phyloP scores from a whole-genome alignment of 2,797 vertebrate species.

The Amphiprion clarkii region DNA sequence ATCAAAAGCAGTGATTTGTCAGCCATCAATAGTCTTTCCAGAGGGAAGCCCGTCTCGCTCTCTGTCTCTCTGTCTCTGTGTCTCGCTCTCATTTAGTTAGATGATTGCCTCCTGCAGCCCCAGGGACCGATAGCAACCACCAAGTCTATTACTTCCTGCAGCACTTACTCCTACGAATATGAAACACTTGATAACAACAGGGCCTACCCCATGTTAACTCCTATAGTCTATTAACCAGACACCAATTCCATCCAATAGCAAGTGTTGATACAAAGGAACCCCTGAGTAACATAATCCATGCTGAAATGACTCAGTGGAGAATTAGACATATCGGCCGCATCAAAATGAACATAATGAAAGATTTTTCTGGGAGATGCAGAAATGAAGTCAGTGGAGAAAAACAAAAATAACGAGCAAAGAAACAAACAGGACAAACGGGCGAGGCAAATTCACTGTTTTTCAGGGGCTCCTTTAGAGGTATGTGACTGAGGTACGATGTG shows the following conservation, averaged over 20 bases:
- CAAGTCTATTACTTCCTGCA: conserved; percentile 85
- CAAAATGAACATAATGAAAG: conserved; percentile 64
- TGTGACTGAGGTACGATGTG: conserved; percentile 3
- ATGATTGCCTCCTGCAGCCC: conserved; percentile 82
- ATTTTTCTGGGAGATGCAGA: conserved; percentile 36
- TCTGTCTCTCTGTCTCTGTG: conserved; percentile 36
- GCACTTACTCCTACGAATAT: conserved; percentile 84
- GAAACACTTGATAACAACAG: conserved; percentile 83
- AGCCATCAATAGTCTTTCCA: conserved; percentile 75
- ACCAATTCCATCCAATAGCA: conserved; percentile 74
- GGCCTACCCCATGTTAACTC: conserved; percentile 77
- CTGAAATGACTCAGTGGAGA: conserved; percentile 69
- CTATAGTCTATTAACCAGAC: conserved; percentile 80
- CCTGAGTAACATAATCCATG: conserved; percentile 82
- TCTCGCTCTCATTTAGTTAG: conserved; percentile 80
- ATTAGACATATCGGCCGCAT: conserved; percentile 42
- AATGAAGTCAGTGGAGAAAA: conserved; percentile 59
- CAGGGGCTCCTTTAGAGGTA: conserved; percentile 12
- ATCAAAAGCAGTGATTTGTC: conserved; percentile 77
- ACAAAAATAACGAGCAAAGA: conserved; percentile 60
- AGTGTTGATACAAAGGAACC: conserved; percentile 71
- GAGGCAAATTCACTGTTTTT: conserved; percentile 9
- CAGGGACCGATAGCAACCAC: conserved; percentile 80
- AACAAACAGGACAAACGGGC: conserved; percentile 39
- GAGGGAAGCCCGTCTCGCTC: conserved; percentile 56